Evolutionary conservation across 2,113 vertebrate species (phyloP), one percentile per base, ranked within the genome.

Genomic region (Actenoides hombroni): DNA sequence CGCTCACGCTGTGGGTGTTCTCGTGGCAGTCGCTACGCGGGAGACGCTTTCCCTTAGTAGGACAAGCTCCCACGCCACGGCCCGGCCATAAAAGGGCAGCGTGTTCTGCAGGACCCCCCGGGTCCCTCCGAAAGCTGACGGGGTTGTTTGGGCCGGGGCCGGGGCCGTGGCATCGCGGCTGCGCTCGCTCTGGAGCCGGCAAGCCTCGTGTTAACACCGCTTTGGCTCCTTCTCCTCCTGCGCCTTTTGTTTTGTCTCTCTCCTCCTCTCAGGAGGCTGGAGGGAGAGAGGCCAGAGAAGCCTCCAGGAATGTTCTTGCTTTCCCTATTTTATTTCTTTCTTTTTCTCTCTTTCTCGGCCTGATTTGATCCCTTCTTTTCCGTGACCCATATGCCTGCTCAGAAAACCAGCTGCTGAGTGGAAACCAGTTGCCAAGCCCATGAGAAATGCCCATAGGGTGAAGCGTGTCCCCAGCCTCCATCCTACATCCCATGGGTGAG

Each of bases 11-110:
- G 95, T 97, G 96, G 95, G 96, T 97, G 96, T 97, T 97, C 96
- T 96, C 13, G 0, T 46, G 6, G 60, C 76, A 37, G 11, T 19
- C 83, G 6, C 80, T 2, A 39, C 77, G 79, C 3, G 3, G 91
- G 86, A 92, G 88, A 54, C 11, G 88, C 25, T 97, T 96, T 95
- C 89, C 96, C 96, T 95, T 95, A 94, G 95, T 89, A 97, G 96
- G 95, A 57, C 91, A 97, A 86, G 92, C 85, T 92, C 85, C 76
- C 5, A 20, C 1, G 5, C 59, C 82, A 13, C 5, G 1, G 88
- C 54, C 94, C 88, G 73, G 91, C 96, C 96, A 95, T 96, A 96
- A 97, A 97, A 94, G 96, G 94, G 49, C 94, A 89, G 89, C 0
- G 6, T 59, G 54, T 86, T 51, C 92, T 54, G 83, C 73, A 19